Conservation (phyloP, 2,113 vertebrate species). For the Rhabdornis inornatus region DNA sequence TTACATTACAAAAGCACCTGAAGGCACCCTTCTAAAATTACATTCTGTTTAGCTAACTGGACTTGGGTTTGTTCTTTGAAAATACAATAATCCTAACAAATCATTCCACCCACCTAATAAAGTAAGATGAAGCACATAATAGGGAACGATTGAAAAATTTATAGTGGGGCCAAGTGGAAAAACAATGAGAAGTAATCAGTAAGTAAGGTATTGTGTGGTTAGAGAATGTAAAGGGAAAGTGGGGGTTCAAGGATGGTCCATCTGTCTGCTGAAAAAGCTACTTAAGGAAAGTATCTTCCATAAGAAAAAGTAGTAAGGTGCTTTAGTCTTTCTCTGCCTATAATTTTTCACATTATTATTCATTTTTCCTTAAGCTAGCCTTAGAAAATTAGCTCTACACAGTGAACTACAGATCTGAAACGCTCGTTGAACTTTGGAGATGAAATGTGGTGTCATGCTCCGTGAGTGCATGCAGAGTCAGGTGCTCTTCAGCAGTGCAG, state of each 20-base stretch:
- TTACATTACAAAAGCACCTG: conserved; percentile 35
- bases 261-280: neutral
- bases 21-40: conserved; percentile 5
- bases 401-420: neutral
- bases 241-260: neutral
- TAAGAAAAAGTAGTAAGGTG: neutral
- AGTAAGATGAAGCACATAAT: neutral
- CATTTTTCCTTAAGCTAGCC: neutral
- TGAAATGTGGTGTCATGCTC: neutral
- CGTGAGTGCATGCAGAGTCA: neutral
- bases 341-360: neutral
- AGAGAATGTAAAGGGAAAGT: neutral
- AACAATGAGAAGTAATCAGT: neutral
- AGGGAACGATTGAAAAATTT: neutral
- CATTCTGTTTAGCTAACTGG: neutral
- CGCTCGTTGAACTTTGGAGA: neutral
- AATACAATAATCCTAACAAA: conserved; percentile 18
- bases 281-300: neutral
- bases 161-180: neutral
- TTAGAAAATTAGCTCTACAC: neutral
- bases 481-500: neutral
- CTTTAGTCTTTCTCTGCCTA: neutral
- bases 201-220: neutral
- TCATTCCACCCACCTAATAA: conserved; percentile 9
- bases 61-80: neutral